Base-by-base conservation (phyloP, 2,113 vertebrate genomes). In the Loxodonta africana region DNA sequence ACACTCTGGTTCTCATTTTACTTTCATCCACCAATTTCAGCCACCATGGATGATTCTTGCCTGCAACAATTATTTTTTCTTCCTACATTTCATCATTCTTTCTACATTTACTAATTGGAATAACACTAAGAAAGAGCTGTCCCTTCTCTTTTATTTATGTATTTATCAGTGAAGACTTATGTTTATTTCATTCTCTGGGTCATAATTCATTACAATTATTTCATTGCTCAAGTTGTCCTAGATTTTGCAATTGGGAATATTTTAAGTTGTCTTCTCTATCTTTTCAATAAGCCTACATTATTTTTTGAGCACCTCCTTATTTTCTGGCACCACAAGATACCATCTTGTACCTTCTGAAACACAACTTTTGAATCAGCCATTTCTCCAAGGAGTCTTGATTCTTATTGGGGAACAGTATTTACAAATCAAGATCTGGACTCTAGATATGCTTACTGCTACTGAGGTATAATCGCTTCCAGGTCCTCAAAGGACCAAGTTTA, bases 271-370 rank as follows among this genome's bases (percentile, higher is more conserved):
- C 26, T 57, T 57, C 15, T 83, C 10, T 25, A 88, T 21, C 60
- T 25, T 62, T 83, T 82, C 44, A 86, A 83, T 6, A 44, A 5
- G 8, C 8, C 25, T 1, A 17, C 28, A 83, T 62, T 46, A 44
- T 3, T n/a, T 88, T 86, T 44, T 83, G 37, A 88, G 30, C 8
- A 53, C 41, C 48, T 84, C 23, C 25, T 85, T 95, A 81, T 95
- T 96, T 93, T 83, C 48, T 93, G 74, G 57, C 20, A 85, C 20
- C 2, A 80, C 12, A 94, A 77, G 33, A 84, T 81, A 20, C 41
- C 41, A 63, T 87, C 86, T 69, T 83, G 6, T 28, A 63, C 8
- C 88, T 83, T 89, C 41, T 44, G 51, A 82, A n/a, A 3, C n/a
- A 46, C 0, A 76, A n/a, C 2, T 51, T n/a, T 88, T 25, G 20